phyloP scores from a whole-genome alignment of 2,888 invertebrate genomes.

The Agrochola lychnidis region DNA sequence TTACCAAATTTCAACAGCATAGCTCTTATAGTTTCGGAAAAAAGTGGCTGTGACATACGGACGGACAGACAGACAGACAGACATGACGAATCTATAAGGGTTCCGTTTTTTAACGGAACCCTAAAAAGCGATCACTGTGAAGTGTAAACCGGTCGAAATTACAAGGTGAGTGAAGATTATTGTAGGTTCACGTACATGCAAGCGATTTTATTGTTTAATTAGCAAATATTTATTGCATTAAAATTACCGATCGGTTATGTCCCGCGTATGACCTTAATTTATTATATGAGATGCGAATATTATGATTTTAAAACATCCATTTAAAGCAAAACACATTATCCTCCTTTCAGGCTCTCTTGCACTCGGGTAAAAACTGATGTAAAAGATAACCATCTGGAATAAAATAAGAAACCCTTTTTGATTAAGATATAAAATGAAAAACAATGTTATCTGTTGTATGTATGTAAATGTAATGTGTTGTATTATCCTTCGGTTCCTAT shows the following conservation, averaged over 20 bases:
- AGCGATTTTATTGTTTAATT: conserved; percentile 6
- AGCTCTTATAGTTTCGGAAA: no score
- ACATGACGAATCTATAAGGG: no score
- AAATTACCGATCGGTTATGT: conserved; percentile 2
- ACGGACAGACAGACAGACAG: no score
- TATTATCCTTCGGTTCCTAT: no score
- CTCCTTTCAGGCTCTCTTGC: no score
- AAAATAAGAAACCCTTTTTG: neutral
- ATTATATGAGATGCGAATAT: conserved; percentile 8
- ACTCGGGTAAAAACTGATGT: neutral
- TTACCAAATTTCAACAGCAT: no score
- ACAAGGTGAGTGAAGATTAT: neutral
- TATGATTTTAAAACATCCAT: neutral
- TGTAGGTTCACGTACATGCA: neutral
- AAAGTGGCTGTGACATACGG: no score
- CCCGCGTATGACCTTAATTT: conserved; percentile 5
- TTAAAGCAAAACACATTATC: neutral
- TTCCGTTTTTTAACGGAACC: no score
- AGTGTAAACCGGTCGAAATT: neutral
- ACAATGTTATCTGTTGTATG: no score
- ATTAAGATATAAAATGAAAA: no score
- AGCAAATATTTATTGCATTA: conserved; percentile 35
- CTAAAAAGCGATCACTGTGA: neutral
- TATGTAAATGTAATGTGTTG: no score
- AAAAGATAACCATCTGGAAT: neutral